Evolutionary conservation across 2,113 vertebrate species (phyloP).

Genomic region (Mustelus asterias): DNA sequence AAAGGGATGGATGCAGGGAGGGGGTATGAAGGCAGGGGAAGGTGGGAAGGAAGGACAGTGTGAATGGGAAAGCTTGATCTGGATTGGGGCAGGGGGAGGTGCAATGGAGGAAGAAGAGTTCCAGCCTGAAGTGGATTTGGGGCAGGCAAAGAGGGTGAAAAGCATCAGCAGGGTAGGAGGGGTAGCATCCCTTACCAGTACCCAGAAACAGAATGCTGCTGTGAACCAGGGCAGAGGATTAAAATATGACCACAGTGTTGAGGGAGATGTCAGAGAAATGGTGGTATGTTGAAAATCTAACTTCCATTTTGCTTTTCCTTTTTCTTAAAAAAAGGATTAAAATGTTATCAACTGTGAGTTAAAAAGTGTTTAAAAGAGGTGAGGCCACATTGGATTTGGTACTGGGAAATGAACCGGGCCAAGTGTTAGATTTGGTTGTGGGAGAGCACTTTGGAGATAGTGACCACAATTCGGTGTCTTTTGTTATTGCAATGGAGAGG

Average conservation of each 20-base stretch:
- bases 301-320: background rate
- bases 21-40: no score
- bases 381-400: no score
- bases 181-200: background rate
- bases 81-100: no score
- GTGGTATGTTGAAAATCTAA: background rate
- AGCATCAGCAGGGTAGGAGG: background rate
- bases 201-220: background rate
- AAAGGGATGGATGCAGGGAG: background rate
- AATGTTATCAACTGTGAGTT: background rate
- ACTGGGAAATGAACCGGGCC: no score
- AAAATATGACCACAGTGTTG: background rate
- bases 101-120: background rate
- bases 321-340: background rate
- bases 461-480: no score
- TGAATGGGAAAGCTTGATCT: background rate
- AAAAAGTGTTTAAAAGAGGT: background rate
- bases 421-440: no score
- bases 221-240: background rate
- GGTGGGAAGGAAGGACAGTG: no score
- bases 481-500: no score
- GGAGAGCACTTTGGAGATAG: no score
- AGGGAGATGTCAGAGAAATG: background rate
- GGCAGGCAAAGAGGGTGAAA: background rate
- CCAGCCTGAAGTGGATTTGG: background rate